Evolutionary conservation across 1,140 invertebrate genomes (phyloP).

Genomic region (Polypedilum pembai): DNA sequence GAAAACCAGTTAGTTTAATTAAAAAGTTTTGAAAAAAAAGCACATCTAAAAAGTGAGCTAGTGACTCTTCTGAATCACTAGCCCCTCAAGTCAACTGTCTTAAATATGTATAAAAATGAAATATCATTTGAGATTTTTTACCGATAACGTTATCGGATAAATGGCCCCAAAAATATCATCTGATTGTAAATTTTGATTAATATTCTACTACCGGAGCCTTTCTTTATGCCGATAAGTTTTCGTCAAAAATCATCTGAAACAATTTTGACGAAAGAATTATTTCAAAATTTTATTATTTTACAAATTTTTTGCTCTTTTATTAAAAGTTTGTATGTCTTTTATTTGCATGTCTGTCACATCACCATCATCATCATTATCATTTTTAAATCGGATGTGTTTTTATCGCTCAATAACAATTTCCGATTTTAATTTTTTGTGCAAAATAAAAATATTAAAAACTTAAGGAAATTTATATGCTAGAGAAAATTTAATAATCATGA

Average conservation of each 20-base stretch:
- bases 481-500: no score
- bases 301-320: background rate
- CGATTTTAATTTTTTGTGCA: no score
- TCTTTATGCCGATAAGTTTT: slow-evolving; percentile 29
- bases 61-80: background rate
- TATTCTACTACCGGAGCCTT: slow-evolving; percentile 22
- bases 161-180: background rate
- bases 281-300: slow-evolving; percentile 25
- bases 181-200: background rate
- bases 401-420: background rate
- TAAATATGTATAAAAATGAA: background rate
- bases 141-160: slow-evolving; percentile 23
- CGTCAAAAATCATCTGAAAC: slow-evolving; percentile 29
- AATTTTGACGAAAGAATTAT: slow-evolving; percentile 30
- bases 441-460: no score
- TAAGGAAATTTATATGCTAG: no score
- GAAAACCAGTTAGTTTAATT: background rate
- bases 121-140: slow-evolving; percentile 21
- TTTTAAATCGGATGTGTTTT: background rate
- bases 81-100: background rate
- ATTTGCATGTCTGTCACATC: background rate
- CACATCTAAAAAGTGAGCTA: slow-evolving; percentile 15
- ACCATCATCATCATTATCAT: background rate
- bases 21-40: slow-evolving; percentile 22
- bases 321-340: slow-evolving; percentile 11